Percentiles rank a stretch among this genome's conserved stretches.
Evolutionary conservation across 2,888 invertebrate genomes (phyloP).

Genomic region (Maniola hyperantus): DNA sequence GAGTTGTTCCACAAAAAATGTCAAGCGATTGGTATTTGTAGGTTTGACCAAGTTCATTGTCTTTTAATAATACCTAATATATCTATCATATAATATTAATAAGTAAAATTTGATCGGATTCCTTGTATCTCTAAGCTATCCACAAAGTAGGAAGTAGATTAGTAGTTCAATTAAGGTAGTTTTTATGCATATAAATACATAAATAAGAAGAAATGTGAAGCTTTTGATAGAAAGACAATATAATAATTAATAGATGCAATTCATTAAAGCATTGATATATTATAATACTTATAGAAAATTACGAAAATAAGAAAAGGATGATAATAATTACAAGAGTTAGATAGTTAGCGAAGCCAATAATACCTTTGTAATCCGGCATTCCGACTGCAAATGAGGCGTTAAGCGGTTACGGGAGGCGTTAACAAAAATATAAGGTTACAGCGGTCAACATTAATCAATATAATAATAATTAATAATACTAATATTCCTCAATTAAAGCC

Average conservation of each 20-base stretch:
- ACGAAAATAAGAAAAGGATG: background rate
- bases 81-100: no score
- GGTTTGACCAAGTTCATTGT: no score
- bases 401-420: constrained; percentile 30
- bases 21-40: background rate
- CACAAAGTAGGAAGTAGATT: no score
- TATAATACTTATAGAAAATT: no score
- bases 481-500: background rate
- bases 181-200: no score
- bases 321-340: constrained; percentile 12
- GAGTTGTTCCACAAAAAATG: background rate
- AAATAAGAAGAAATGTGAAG: no score
- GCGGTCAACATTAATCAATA: background rate
- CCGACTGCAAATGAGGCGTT: constrained; percentile 59
- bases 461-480: background rate
- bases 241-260: no score
- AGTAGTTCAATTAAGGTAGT: no score
- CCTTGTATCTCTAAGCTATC: no score
- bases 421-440: constrained; percentile 21
- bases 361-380: constrained; percentile 81
- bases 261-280: no score
- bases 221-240: background rate
- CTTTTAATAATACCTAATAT: no score
- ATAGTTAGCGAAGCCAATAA: constrained; percentile 33
- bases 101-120: no score